These are phyloP conservation scores for Drosophila grimshawi DNA, from an alignment of 1,140 invertebrate species.

Conservation along the genomic window DNA sequence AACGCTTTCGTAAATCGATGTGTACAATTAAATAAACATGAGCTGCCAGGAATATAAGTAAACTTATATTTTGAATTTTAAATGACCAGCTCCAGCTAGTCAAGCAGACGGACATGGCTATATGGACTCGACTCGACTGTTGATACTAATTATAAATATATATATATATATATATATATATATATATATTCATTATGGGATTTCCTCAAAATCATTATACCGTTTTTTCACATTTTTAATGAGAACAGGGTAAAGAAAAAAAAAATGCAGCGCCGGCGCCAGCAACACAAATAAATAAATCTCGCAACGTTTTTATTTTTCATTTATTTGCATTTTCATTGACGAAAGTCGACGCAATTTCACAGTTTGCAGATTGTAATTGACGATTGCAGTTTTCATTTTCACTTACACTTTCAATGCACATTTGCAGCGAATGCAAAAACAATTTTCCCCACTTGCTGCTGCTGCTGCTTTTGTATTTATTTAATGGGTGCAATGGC, in stretches of 20 bases:
- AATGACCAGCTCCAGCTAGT: no score
- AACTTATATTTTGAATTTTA: no score
- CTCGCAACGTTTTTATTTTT: not conserved
- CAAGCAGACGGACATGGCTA: no score
- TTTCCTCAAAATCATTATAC: no score
- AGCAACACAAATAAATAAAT: not conserved
- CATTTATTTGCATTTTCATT: not conserved
- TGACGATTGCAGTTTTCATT: constrained; percentile 67
- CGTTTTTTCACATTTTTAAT: no score
- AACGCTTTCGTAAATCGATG: no score
- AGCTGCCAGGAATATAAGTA: no score
- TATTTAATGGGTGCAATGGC: constrained; percentile 71
- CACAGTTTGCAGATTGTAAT: constrained; percentile 23
- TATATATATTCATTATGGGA: no score
- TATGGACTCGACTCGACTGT: no score
- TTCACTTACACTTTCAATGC: constrained; percentile 79
- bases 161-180: no score
- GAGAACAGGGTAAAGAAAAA: not conserved
- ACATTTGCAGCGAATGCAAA: constrained; percentile 67
- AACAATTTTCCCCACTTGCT: constrained; percentile 16
- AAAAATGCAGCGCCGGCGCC: not conserved
- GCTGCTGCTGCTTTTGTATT: constrained; percentile 31
- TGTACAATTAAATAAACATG: no score
- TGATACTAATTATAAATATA: no score
- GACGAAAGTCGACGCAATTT: not conserved